phyloP scores from a whole-genome alignment of 2,888 invertebrate species.

The Napeogenes inachia region DNA sequence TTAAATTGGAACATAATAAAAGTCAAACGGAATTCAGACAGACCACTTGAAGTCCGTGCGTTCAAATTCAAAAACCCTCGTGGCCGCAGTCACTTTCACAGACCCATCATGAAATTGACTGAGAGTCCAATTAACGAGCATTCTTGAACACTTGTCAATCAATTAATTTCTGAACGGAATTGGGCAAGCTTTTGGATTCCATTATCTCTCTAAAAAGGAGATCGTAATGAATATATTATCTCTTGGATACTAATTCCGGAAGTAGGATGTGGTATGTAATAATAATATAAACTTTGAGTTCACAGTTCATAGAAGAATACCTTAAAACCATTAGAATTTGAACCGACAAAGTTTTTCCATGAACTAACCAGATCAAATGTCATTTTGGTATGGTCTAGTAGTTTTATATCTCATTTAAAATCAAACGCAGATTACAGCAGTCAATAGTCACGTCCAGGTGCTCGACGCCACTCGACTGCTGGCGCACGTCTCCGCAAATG shows the following conservation, averaged over 20 bases:
- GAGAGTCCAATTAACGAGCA: conserved; percentile 60
- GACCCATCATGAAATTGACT: conserved; percentile 48
- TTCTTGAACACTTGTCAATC: conserved; percentile 47
- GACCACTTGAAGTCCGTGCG: conserved; percentile 47
- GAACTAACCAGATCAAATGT: background rate
- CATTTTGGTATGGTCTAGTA: background rate
- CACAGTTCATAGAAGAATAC: too few species aligned
- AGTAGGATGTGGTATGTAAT: too few species aligned
- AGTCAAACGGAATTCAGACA: conserved; percentile 38
- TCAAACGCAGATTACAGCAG: conserved; percentile 33
- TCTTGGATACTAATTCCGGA: too few species aligned
- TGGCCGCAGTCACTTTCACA: conserved; percentile 52
- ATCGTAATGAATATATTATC: too few species aligned
- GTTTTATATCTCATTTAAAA: conserved; percentile 22
- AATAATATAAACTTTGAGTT: too few species aligned
- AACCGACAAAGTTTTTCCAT: background rate
- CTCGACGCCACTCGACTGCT: conserved; percentile 54
- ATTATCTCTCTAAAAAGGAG: too few species aligned
- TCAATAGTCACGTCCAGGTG: conserved; percentile 63
- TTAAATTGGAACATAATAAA: conserved; percentile 10
- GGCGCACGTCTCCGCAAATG: conserved; percentile 20
- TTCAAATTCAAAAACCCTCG: conserved; percentile 63
- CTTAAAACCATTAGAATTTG: background rate
- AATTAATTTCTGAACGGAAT: conserved; percentile 48
- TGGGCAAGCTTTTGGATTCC: background rate